Percentiles rank a stretch among this genome's conserved stretches.
Conservation (phyloP, 2,113 vertebrate species). For the Dolichotis patagonum region DNA sequence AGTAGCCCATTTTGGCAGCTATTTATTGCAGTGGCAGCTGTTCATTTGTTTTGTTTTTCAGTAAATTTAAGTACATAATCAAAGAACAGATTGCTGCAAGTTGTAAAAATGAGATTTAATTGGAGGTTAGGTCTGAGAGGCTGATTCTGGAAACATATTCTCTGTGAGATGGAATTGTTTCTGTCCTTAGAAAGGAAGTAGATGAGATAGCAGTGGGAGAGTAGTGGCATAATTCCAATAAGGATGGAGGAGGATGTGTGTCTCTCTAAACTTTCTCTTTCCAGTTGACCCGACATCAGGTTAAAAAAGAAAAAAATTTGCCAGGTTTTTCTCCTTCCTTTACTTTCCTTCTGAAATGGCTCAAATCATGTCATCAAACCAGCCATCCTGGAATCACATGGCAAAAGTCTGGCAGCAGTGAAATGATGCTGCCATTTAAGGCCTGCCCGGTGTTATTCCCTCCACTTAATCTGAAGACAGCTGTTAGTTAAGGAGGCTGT, state of each 20-base stretch:
- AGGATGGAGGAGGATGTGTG: neutral
- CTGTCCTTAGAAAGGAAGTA: neutral
- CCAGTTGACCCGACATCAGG: neutral
- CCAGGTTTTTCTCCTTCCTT: neutral
- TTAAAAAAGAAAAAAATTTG: neutral
- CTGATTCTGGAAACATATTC: neutral
- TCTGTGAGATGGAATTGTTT: neutral
- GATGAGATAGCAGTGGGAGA: too few species aligned
- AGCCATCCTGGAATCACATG: neutral
- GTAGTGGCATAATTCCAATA: neutral
- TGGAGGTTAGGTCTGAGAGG: neutral
- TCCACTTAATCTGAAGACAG: neutral
- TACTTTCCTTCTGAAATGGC: neutral
- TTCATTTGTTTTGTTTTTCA: neutral
- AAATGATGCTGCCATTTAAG: accelerated
- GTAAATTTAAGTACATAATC: neutral
- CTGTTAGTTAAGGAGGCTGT: neutral
- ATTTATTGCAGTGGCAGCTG: too few species aligned
- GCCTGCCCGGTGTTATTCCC: too few species aligned
- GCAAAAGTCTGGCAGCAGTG: neutral
- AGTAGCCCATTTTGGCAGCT: neutral
- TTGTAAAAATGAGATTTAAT: neutral
- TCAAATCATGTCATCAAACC: neutral
- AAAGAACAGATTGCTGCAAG: neutral
- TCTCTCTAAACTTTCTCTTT: neutral